Base-by-base conservation (phyloP, 2,113 vertebrate genomes). In the Chloropsis cyanopogon region DNA sequence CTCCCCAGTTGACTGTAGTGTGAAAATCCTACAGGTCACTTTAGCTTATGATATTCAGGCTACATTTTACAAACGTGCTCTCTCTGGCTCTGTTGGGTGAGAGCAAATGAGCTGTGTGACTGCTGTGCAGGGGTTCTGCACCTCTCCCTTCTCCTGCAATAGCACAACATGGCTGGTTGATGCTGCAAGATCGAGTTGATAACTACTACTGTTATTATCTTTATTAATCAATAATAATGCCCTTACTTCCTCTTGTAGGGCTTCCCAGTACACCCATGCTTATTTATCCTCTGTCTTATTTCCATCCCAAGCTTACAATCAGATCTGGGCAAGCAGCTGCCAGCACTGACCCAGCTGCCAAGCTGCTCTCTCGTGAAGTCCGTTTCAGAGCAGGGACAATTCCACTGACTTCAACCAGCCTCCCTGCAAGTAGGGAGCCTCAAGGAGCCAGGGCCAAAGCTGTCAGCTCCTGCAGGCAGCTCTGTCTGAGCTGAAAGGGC, bases 211-310 rank as follows among this genome's bases (percentile, higher is more conserved):
- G 80, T 53, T 90, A 78, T 79, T 90, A 88, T 59, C 64, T 78
- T 88, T 78, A 86, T 75, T 84, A 86, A 96, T 95, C 92, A 79
- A 84, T 86, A 95, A 59, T 75, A 90, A 92, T 65, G 76, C 49
- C 69, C 56, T 84, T 92, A 84, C 92, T 93, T 88, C 72, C 61
- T 84, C 69, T 64, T 79, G 35, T 42, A 75, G 79, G 79, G 64
- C 56, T 95, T 88, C 65, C 72, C 82, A 95, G 60, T 20, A 57
- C 23, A 88, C 83, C 69, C 46, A 61, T 81, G 87, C 53, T 52
- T 90, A 63, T 88, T 90, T 83, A 86, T 73, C 18, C 47, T 86
- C 65, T 73, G 31, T 56, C 75, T 92, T 77, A 90, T 91, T 93
- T 82, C 86, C 12, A 12, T 90, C 47, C 50, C 0, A 0, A 52